Conservation (phyloP, 2,797 vertebrate species). For the Lacerta viridis region DNA sequence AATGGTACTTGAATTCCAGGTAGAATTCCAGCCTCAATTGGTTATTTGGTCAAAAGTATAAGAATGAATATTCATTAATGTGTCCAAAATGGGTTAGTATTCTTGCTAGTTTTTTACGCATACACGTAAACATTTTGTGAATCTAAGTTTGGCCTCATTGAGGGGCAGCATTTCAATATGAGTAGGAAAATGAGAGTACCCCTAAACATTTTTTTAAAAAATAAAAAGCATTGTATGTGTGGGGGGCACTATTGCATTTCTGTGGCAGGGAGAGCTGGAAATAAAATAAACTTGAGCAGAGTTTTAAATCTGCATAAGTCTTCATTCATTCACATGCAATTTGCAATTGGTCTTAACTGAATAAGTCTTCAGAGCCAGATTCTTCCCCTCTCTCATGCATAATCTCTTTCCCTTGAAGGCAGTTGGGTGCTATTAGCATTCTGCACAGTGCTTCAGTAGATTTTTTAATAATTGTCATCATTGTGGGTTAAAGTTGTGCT, state of each 20-base stretch:
- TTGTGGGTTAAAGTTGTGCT: conserved; percentile 84
- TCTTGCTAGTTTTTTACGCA: not conserved
- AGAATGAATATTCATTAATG: not conserved
- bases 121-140: too few relatives aligned
- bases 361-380: conserved; percentile 55
- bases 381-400: conserved; percentile 65
- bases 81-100: not conserved
- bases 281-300: not conserved
- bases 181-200: too few relatives aligned
- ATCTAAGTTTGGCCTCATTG: too few relatives aligned
- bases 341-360: not conserved
- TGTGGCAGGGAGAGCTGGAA: not conserved
- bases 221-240: too few relatives aligned
- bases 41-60: not conserved
- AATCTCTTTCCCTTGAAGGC: conserved; percentile 74
- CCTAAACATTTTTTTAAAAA: not conserved
- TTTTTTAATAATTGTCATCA: conserved; percentile 81
- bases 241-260: not conserved
- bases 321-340: not conserved
- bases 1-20: not conserved
- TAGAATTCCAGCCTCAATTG: too few relatives aligned
- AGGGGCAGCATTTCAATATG: too few relatives aligned
- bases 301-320: not conserved
- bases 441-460: conserved; percentile 70
- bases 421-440: conserved; percentile 74